Evolutionary conservation across 2,797 vertebrate species (phyloP), one percentile per base, ranked within the genome.

Genomic region (Numenius phaeopus): DNA sequence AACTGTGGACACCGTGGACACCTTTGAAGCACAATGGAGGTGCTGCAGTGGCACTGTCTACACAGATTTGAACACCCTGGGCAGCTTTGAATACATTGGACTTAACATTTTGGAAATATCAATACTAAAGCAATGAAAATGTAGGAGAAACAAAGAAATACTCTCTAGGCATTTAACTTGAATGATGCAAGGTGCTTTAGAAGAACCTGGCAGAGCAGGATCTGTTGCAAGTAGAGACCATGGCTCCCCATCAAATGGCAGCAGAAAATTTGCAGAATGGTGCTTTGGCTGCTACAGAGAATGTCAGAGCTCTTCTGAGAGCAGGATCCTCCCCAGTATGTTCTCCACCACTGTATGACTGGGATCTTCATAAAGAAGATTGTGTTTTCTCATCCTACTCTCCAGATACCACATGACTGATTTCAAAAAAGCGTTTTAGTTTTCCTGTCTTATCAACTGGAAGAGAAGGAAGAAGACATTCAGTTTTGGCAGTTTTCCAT

Each of bases 401-500:
- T 93, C 71, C 64, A 93, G 78, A 92, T 89, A 90, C 44, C 52
- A 52, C 90, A 90, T 71, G 81, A 96, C 34, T 88, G 81, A 78
- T 80, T 93, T 96, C 32, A 93, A 85, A 94, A 96, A 89, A 66
- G 61, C 55, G 54, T 89, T 90, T 93, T 66, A 95, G 78, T 86
- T 96, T 49, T 94, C 29, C 88, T 92, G 75, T 92, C 94, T 93
- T 93, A 93, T 96, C 95, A 93, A 93, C 88, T 94, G 89, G 89
- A 94, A 94, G 55, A 87, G 89, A 93, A 85, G 83, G 83, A 95
- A 97, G 88, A 94, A 96, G 93, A 83, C 78, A 87, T 89, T 87
- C 78, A 55, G 29, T 67, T 83, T 92, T 97, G 97, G 96, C 94
- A 93, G 85, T 89, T 96, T 92, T 97, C 92, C 94, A 92, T 59